These are phyloP conservation scores for Tinamus major DNA, from an alignment of 2,797 vertebrate species.

Conservation along the genomic window DNA sequence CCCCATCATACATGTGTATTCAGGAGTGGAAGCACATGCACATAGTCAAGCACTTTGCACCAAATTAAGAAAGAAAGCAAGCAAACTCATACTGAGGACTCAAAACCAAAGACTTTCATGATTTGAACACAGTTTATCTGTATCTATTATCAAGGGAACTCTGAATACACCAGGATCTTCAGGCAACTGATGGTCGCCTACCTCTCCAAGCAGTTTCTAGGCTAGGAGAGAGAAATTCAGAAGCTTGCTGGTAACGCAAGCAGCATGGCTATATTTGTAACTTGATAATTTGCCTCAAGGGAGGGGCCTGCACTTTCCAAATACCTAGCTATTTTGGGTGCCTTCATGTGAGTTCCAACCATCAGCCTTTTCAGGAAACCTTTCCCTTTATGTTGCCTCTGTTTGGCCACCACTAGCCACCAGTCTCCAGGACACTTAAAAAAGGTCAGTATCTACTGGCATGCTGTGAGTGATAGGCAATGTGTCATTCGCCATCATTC, in stretches of 20 bases:
- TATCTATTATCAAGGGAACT: neutral
- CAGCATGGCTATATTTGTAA: neutral
- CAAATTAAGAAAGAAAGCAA: neutral
- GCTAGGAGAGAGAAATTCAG: neutral
- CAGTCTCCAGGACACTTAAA: neutral
- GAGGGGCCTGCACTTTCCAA: neutral
- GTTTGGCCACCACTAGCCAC: neutral
- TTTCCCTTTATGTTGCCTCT: neutral
- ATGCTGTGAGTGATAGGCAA: neutral
- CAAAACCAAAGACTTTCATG: neutral
- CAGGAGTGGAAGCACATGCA: neutral
- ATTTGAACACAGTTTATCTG: neutral
- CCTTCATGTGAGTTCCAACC: neutral
- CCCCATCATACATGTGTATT: rapidly evolving
- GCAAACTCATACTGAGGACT: neutral
- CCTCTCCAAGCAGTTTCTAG: neutral
- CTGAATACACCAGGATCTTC: neutral
- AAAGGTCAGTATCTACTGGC: neutral
- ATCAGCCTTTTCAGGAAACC: neutral
- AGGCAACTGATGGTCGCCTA: neutral
- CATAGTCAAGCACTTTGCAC: rapidly evolving
- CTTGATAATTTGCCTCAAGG: neutral
- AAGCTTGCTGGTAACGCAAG: neutral
- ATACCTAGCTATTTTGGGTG: neutral
- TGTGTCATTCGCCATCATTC: neutral